Conservation (phyloP, 2,113 vertebrate species). For the Barbus barbus region DNA sequence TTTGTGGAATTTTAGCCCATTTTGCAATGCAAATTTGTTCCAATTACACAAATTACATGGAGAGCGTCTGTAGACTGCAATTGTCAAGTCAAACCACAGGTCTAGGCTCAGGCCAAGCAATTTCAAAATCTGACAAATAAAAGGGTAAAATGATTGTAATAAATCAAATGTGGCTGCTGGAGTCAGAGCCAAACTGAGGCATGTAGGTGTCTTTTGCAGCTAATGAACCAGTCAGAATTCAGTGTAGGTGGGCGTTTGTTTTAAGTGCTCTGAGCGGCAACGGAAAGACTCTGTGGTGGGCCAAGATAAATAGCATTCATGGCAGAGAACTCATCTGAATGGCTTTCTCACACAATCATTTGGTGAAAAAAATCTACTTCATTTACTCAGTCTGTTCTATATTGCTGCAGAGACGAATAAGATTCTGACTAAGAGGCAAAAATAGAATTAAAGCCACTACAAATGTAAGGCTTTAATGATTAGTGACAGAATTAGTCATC, state of each 20-base stretch:
- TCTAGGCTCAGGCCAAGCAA: neutral
- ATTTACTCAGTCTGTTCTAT: neutral
- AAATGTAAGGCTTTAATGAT: neutral
- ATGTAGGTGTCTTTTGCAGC: conserved; percentile 3
- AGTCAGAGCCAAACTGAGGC: neutral
- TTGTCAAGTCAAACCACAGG: neutral
- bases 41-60: conserved; percentile 11
- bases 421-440: neutral
- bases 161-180: neutral
- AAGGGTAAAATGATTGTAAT: neutral
- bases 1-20: neutral
- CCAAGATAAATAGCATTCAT: conserved; percentile 34
- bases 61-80: neutral
- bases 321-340: neutral
- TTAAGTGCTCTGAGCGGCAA: conserved; percentile 20
- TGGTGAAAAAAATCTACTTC: neutral
- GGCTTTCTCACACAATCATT: neutral
- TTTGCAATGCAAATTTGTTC: neutral
- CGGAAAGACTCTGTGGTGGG: conserved; percentile 16
- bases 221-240: conserved; percentile 15
- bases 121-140: neutral
- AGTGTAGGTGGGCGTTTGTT: conserved; percentile 20
- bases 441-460: neutral
- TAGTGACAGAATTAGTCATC: neutral
- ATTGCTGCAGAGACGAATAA: neutral